phyloP scores from a whole-genome alignment of 2,888 invertebrate species.

The Aporophyla nigra region DNA sequence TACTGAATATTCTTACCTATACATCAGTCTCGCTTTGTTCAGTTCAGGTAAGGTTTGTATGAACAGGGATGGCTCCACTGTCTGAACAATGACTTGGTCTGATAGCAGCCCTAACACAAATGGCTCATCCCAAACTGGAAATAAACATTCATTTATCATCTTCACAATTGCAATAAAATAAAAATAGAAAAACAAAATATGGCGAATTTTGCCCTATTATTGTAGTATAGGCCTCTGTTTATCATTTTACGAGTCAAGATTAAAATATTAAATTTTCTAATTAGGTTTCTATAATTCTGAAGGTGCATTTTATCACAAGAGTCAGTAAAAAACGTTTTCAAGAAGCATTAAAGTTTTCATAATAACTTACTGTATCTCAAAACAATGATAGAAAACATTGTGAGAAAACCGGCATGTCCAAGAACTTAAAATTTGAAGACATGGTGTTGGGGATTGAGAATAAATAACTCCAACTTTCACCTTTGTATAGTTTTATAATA shows the following conservation, averaged over 20 bases:
- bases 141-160: conserved; percentile 8
- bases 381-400: background rate
- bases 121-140: conserved; percentile 97
- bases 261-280: too few relatives aligned
- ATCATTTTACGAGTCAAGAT: too few relatives aligned
- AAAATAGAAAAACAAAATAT: too few relatives aligned
- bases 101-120: conserved; percentile 96
- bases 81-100: conserved; percentile 96
- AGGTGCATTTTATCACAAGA: too few relatives aligned
- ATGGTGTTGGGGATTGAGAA: too few relatives aligned
- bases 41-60: conserved; percentile 96
- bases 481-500: too few relatives aligned
- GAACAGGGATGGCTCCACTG: conserved; percentile 94
- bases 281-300: too few relatives aligned
- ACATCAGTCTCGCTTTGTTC: conserved; percentile 94
- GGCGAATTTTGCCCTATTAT: too few relatives aligned
- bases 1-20: conserved; percentile 77
- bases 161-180: too few relatives aligned
- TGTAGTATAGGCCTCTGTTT: too few relatives aligned
- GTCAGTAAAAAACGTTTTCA: background rate
- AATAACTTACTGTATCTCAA: background rate
- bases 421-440: background rate
- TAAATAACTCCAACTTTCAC: too few relatives aligned
- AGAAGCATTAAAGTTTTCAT: background rate
- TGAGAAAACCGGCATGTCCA: background rate